Base-by-base conservation (phyloP, 1,140 invertebrate genomes). In the Caenorhabditis inopinata region DNA sequence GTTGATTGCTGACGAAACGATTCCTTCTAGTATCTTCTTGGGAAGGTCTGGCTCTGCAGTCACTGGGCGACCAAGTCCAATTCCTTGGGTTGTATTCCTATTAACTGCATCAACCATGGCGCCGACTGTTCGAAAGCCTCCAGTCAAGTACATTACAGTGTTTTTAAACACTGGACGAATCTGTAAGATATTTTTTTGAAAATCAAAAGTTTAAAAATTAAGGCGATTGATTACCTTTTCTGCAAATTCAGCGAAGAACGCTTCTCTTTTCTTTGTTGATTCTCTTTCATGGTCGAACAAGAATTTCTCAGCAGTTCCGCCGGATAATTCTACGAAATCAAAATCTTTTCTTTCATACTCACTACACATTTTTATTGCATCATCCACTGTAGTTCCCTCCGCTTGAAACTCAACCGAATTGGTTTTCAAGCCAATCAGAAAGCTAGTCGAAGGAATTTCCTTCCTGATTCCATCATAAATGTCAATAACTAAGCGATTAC, bases 291-390 rank as follows among this genome's bases (percentile, higher is more conserved):
- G 77, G 6, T 1, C 35, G 32, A 85, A 81, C n/a, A 29, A 27
- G 23, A 78, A 53, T 27, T 84, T 79, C 53, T 85, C 84, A 29
- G 76, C 79, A n/a, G 73, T 85, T 18, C 84, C 84, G 47, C 84
- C 84, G 12, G 84, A 75, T 11, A 85, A 18, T 53, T 85, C 84
- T 21, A 85, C 81, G 49, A 85, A 85, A 46, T 85, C 84, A n/a
- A 86, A 85, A 5, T 79, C 79, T 14, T n/a, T 25, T 18, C 74
- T 46, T 80, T 84, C 32, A 78, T 78, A 45, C 14, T 84, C 73
- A 21, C 45, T 21, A 14, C 73, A 74, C 0, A 81, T 4, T 6
- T 1, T 0, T 21, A 58, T 76, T 0, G 79, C 74, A 47, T 81
- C 79, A 14, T 81, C 48, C 6, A 51, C 25, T n/a, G 27, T 45